These are phyloP conservation scores for Parasteatoda tepidariorum DNA, from an alignment of 1,140 invertebrate genomes.

Conservation along the genomic window DNA sequence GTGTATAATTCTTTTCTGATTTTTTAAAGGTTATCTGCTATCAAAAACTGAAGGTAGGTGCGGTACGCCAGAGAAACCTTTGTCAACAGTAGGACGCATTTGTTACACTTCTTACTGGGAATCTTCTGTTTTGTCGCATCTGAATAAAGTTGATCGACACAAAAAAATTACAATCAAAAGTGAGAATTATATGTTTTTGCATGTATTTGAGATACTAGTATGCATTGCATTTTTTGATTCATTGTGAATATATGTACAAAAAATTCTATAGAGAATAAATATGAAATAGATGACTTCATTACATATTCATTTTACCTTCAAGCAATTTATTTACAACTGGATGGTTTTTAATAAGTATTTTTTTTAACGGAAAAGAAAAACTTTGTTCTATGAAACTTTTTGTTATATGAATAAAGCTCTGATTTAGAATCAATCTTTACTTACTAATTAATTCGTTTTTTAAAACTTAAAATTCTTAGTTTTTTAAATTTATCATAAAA, in stretches of 20 bases:
- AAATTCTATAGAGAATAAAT: not conserved
- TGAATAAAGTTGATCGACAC: slow-evolving; percentile 37
- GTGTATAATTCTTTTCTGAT: not conserved
- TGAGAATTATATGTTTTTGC: slow-evolving; percentile 15
- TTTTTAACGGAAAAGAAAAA: too few relatives aligned
- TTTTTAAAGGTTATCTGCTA: slow-evolving; percentile 62
- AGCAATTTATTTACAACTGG: too few relatives aligned
- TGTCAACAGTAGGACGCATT: slow-evolving; percentile 93
- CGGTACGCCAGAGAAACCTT: slow-evolving; percentile 97
- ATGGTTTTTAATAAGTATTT: too few relatives aligned
- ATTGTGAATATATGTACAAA: not conserved
- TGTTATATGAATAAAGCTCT: too few relatives aligned
- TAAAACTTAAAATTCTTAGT: too few relatives aligned
- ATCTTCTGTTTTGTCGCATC: slow-evolving; percentile 80
- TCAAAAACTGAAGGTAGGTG: slow-evolving; percentile 74
- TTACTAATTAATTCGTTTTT: too few relatives aligned
- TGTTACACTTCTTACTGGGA: slow-evolving; percentile 98
- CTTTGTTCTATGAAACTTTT: too few relatives aligned
- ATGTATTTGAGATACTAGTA: not conserved
- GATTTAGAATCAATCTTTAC: too few relatives aligned
- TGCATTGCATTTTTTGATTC: not conserved
- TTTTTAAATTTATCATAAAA: too few relatives aligned
- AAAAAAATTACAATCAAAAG: slow-evolving; percentile 58
- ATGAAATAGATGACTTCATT: too few relatives aligned
- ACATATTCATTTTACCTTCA: too few relatives aligned